Conservation (phyloP, 2,797 vertebrate species). For the Sylvilagus floridanus region DNA sequence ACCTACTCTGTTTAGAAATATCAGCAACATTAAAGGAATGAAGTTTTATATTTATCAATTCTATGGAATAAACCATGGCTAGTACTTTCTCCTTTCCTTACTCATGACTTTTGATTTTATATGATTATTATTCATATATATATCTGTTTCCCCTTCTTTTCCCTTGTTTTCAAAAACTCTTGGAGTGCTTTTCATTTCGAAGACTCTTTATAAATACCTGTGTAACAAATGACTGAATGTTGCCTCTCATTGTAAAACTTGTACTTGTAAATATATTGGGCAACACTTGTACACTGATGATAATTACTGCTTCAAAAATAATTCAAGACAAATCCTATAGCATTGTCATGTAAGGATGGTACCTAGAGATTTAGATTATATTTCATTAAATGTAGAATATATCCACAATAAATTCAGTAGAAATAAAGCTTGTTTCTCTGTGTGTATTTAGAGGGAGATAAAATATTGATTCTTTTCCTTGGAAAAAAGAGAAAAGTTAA, state of each 20-base stretch:
- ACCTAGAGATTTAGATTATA: neutral
- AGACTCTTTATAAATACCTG: neutral
- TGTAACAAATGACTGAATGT: neutral
- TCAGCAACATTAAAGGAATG: slow-evolving; percentile 15
- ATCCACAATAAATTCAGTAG: neutral
- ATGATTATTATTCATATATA: neutral
- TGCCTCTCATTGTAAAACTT: neutral
- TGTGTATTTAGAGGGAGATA: slow-evolving; percentile 31
- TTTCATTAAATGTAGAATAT: neutral
- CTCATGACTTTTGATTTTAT: neutral
- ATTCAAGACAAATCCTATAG: slow-evolving; percentile 4
- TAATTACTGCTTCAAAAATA: slow-evolving; percentile 47
- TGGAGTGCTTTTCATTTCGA: neutral
- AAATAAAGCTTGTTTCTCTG: slow-evolving; percentile 14
- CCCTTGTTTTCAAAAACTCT: neutral
- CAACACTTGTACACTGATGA: slow-evolving; percentile 24
- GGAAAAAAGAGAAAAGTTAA: slow-evolving; percentile 46
- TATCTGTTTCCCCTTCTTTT: neutral
- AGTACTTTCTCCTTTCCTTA: neutral
- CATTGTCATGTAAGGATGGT: neutral
- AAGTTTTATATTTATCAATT: neutral
- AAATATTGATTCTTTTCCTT: slow-evolving; percentile 45
- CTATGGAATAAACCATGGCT: neutral
- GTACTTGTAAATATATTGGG: neutral
- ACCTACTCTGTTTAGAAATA: slow-evolving; percentile 30